Conservation (phyloP, 1,140 invertebrate species). For the Dendroctonus ponderosae region DNA sequence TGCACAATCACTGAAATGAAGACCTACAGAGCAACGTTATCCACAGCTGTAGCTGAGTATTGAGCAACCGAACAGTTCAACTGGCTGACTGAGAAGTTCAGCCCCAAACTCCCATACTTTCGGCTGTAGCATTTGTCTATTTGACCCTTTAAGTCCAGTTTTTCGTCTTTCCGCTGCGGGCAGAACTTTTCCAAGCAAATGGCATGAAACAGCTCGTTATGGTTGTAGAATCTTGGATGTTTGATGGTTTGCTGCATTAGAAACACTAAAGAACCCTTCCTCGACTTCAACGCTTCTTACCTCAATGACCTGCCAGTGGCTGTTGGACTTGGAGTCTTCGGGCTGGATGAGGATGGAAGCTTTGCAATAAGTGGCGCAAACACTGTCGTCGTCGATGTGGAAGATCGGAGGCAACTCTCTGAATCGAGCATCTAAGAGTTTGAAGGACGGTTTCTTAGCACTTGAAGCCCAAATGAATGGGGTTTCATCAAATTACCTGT, state of each 20-base stretch:
- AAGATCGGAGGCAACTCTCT: slow-evolving; percentile 13
- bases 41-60: too few relatives aligned
- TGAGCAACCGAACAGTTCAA: too few relatives aligned
- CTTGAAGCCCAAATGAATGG: not conserved
- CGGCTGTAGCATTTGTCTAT: too few relatives aligned
- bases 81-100: too few relatives aligned
- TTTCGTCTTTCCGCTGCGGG: not conserved
- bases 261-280: not conserved
- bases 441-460: not conserved
- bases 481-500: not conserved
- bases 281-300: not conserved
- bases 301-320: slow-evolving; percentile 11
- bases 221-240: slow-evolving; percentile 21
- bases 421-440: slow-evolving; percentile 3
- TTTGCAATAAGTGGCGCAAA: slow-evolving; percentile 12
- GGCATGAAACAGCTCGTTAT: slow-evolving; percentile 24
- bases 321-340: not conserved
- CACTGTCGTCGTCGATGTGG: slow-evolving; percentile 11
- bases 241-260: slow-evolving; percentile 10
- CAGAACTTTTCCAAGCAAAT: slow-evolving; percentile 3
- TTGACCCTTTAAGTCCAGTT: too few relatives aligned
- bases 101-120: too few relatives aligned
- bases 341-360: slow-evolving; percentile 7
- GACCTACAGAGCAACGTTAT: too few relatives aligned
- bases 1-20: too few relatives aligned